These are phyloP conservation scores for Sebastes goodei DNA, from an alignment of 2,797 vertebrate species.

Conservation along the genomic window DNA sequence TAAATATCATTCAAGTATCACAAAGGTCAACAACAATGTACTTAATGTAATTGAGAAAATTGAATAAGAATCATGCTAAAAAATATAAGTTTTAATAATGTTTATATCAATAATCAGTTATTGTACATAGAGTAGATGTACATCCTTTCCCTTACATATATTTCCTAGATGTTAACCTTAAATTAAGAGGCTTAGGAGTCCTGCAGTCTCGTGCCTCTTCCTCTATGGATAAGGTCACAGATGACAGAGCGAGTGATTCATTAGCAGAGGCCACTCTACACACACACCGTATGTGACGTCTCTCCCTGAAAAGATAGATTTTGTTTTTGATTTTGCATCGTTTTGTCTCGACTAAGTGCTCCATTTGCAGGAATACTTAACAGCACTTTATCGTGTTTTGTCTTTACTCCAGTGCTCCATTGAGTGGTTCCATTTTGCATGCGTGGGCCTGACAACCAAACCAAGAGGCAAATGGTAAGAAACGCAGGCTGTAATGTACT, in stretches of 20 bases:
- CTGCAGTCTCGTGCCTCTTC: background rate
- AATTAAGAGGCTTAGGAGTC: background rate
- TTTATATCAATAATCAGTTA: background rate
- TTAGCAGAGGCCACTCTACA: background rate
- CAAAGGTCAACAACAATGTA: slow-evolving; percentile 18
- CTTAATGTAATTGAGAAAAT: background rate
- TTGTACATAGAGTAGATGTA: background rate
- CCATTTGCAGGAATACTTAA: background rate
- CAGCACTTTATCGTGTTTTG: background rate
- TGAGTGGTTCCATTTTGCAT: slow-evolving; percentile 99
- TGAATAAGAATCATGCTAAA: background rate
- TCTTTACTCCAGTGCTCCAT: slow-evolving; percentile 90
- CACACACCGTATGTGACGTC: background rate
- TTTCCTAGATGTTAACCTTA: background rate
- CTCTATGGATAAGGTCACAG: slow-evolving; percentile 33
- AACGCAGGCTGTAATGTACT: background rate
- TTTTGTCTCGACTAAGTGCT: slow-evolving; percentile 11
- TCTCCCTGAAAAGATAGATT: slow-evolving; percentile 3
- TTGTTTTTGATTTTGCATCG: background rate
- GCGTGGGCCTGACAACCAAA: slow-evolving; percentile 96
- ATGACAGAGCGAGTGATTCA: slow-evolving; percentile 1
- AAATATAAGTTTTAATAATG: background rate
- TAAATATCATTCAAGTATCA: background rate
- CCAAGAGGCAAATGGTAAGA: slow-evolving; percentile 98
- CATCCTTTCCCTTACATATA: background rate